Evolutionary conservation across 2,888 invertebrate genomes (phyloP), one percentile per base, ranked within the genome.

Genomic region (Chesias legatella): DNA sequence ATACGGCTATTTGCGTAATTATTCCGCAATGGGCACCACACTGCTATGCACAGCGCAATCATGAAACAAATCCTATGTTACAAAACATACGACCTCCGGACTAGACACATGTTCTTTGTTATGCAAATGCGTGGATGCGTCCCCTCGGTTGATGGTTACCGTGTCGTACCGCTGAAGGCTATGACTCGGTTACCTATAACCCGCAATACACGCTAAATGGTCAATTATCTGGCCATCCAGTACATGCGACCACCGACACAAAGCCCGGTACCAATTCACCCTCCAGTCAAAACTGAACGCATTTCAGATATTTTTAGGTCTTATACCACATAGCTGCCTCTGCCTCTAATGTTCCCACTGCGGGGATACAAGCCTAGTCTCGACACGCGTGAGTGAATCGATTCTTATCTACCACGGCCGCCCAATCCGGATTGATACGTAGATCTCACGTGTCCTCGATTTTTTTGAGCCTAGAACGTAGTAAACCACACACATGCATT

Each of bases 161-260:
- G 63, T 52, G 53, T 58, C 61, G 71, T 69, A 73, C 60, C 69
- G 79, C 80, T 74, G 63, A 71, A 67, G 80, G 80, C 79, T 70
- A 77, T 65, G 59, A 56, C 61, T 63, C 60, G 58, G 62, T 61
- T 73, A 73, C 75, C 77, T 80, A 78, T 78, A 79, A 79, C 77
- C 58, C 42, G 55, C 57, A 5, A 17, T 67, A 74, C 78, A 74
- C 67, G 77, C 74, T 76, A 77, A 79, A 77, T 74, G 76, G 67
- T 70, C 79, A 79, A 80, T 80, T 79, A 79, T 71, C 61, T 63
- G 71, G 62, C 67, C 53, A 59, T 55, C 60, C 61, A 59, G 57
- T 24, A 30, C 20, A 30, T 31, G 25, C 24, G 58, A 52, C 55
- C 59, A 40, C n/a, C 53, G 47, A 54, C 58, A 72, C 68, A 71